These are phyloP conservation scores for Yponomeuta sedellus DNA, from an alignment of 2,888 invertebrate genomes.

Conservation along the genomic window DNA sequence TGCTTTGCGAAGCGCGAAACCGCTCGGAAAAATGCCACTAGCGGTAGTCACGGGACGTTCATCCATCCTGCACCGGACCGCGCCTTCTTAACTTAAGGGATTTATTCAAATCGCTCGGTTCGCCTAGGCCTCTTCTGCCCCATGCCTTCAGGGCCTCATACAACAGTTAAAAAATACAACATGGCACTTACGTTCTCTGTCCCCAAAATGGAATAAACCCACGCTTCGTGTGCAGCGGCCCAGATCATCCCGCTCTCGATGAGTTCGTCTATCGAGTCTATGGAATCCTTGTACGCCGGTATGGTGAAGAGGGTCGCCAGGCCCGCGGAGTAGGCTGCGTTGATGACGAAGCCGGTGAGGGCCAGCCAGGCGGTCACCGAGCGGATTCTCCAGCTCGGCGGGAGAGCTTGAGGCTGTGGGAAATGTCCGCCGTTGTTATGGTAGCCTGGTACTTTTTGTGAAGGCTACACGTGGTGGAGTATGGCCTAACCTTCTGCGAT, in stretches of 20 bases:
- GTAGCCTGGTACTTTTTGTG: conserved; percentile 7
- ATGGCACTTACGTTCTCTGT: conserved; percentile 76
- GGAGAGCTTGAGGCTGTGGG: background rate
- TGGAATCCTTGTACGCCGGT: conserved; percentile 77
- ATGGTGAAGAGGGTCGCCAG: conserved; percentile 81
- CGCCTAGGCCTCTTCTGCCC: too few relatives aligned
- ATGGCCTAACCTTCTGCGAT: too few relatives aligned
- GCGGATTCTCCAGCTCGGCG: conserved; percentile 48
- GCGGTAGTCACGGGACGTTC: too few relatives aligned
- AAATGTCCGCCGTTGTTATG: background rate
- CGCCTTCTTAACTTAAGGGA: too few relatives aligned
- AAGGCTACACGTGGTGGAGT: too few relatives aligned
- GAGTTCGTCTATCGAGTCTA: conserved; percentile 79
- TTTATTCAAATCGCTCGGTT: too few relatives aligned
- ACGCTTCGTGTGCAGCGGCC: conserved; percentile 81
- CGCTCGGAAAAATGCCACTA: too few relatives aligned
- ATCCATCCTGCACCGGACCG: too few relatives aligned
- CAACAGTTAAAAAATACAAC: too few relatives aligned
- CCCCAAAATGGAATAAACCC: conserved; percentile 77
- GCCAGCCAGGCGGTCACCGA: conserved; percentile 68
- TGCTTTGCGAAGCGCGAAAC: too few relatives aligned
- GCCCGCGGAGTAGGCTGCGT: conserved; percentile 80
- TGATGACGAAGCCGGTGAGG: conserved; percentile 75
- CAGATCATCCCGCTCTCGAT: conserved; percentile 75
- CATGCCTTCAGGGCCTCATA: too few relatives aligned